phyloP scores from a whole-genome alignment of 2,888 invertebrate genomes.

The Coecobrya sp. region DNA sequence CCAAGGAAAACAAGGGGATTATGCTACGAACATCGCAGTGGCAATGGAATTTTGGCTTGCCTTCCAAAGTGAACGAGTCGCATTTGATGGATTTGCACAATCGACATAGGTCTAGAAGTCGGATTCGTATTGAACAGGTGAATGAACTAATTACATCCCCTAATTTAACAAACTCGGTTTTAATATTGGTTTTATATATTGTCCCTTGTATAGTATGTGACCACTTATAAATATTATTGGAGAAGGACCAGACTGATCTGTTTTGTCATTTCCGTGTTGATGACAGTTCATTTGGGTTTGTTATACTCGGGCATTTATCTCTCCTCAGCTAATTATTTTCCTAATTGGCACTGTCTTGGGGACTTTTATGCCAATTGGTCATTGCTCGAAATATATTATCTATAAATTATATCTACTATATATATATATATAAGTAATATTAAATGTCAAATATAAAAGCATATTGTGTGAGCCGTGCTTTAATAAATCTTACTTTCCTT shows the following conservation, averaged over 20 bases:
- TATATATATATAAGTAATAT: not conserved
- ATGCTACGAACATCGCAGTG: not conserved
- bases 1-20: slow-evolving; percentile 7
- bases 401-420: not conserved
- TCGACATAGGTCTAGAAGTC: not conserved
- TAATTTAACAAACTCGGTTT: too few relatives aligned
- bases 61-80: not conserved
- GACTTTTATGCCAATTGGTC: slow-evolving; percentile 28
- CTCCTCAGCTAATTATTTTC: slow-evolving; percentile 1
- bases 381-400: not conserved
- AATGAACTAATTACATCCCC: too few relatives aligned
- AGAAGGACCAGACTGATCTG: not conserved
- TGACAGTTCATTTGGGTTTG: not conserved
- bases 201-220: not conserved
- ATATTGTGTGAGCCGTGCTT: too few relatives aligned
- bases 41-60: not conserved
- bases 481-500: too few relatives aligned
- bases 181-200: not conserved
- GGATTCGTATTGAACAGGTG: slow-evolving; percentile 1
- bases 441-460: not conserved
- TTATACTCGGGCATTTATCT: not conserved
- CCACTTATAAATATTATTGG: not conserved
- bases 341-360: not conserved
- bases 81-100: not conserved
- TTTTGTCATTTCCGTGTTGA: not conserved